phyloP scores from a whole-genome alignment of 37 sponge, comb jelly and placozoan species.

The Geodia barretti region DNA sequence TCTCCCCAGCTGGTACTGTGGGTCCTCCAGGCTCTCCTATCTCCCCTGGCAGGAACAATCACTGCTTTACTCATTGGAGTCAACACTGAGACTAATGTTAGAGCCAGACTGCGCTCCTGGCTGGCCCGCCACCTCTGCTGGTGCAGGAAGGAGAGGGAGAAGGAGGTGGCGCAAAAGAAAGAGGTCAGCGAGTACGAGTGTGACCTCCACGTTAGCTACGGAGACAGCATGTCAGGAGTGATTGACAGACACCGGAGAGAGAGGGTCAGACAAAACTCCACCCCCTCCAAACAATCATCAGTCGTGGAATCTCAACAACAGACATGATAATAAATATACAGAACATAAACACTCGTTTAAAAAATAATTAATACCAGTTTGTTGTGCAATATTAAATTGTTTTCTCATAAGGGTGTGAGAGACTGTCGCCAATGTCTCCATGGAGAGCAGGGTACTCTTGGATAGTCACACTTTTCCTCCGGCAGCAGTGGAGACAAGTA shows the following conservation, averaged over 20 bases:
- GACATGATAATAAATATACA: too few relatives aligned
- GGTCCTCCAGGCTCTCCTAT: neutral
- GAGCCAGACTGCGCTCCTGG: neutral
- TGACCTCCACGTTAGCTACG: neutral
- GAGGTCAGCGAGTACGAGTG: neutral
- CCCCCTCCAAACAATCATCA: too few relatives aligned
- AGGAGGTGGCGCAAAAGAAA: neutral
- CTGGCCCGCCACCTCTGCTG: neutral
- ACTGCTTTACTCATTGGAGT: neutral
- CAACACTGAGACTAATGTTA: neutral
- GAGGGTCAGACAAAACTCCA: neutral
- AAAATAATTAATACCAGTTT: too few relatives aligned
- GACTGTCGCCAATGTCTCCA: neutral
- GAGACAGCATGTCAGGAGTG: constrained; percentile 3
- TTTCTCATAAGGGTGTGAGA: neutral
- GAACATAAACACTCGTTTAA: too few relatives aligned
- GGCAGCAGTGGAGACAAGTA: neutral
- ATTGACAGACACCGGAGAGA: neutral
- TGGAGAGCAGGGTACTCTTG: neutral
- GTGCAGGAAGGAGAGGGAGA: neutral
- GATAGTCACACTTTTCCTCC: neutral
- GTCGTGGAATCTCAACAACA: too few relatives aligned
- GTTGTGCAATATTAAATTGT: too few relatives aligned
- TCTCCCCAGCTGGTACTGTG: neutral
- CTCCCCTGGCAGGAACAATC: constrained; percentile 7